These are phyloP conservation scores for Pempheris klunzingeri DNA, from an alignment of 2,797 vertebrate species.

Conservation along the genomic window DNA sequence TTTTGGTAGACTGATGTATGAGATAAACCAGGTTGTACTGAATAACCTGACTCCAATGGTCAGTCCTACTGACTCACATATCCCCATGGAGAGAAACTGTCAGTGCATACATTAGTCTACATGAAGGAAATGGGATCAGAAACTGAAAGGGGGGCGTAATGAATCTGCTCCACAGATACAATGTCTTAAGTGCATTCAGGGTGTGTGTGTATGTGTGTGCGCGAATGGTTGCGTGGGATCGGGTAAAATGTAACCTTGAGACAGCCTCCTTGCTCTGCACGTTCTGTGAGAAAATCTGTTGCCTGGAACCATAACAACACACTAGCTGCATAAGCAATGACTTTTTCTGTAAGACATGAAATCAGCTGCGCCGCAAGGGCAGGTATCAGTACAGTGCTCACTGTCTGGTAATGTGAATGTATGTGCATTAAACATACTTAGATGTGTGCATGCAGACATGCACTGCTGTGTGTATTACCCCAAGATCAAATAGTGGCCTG, in stretches of 20 bases:
- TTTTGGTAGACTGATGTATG: constrained; percentile 1
- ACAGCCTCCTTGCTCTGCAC: constrained; percentile 58
- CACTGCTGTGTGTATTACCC: constrained; percentile 30
- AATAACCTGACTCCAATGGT: constrained; percentile 40
- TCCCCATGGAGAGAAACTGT: constrained; percentile 52
- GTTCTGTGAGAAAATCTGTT: constrained; percentile 67
- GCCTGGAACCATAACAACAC: constrained; percentile 72
- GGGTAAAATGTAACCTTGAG: constrained; percentile 78
- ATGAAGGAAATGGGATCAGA: constrained; percentile 56
- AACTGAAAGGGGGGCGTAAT: constrained; percentile 64
- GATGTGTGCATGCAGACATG: constrained; percentile 24
- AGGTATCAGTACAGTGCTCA: constrained; percentile 46
- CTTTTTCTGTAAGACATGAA: constrained; percentile 50
- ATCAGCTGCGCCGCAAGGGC: constrained; percentile 51
- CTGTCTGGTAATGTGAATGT: constrained; percentile 32
- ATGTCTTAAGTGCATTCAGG: constrained; percentile 52
- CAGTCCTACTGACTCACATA: constrained; percentile 40
- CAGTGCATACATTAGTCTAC: constrained; percentile 56
- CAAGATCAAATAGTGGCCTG: constrained; percentile 62
- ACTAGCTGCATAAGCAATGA: constrained; percentile 64
- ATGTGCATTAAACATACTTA: constrained; percentile 38
- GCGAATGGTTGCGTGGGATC: constrained; percentile 51
- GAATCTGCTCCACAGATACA: constrained; percentile 73
- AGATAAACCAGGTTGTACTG: constrained; percentile 27
- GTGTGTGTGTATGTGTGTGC: constrained; percentile 18